Evolutionary conservation across 1,140 invertebrate genomes (phyloP), one percentile per base, ranked within the genome.

Genomic region (Parapsyche elsis): DNA sequence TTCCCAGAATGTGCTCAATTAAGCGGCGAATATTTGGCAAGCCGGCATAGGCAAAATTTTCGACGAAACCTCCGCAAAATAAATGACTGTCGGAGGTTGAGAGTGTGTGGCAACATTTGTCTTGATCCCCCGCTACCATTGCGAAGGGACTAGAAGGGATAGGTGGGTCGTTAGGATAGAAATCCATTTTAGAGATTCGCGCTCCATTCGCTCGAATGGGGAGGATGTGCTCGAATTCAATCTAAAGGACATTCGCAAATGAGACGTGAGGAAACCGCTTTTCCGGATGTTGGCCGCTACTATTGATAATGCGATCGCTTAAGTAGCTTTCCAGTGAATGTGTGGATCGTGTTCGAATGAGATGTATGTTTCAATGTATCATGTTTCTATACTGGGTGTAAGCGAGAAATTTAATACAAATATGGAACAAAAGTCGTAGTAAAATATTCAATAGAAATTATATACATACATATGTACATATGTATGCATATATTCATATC

Each of bases 1-100:
- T 67, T 67, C 64, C 64, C 5, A 67, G 64, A 14, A 67, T 23
- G 24, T 23, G 64, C 64, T 67, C 64, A 67, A 67, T 67, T 67
- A 67, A 67, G 49, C 4, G 16, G 49, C 16, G 49, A 53, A 53
- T 16, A 53, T 53, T 53, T 53, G 49, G 16, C 30, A 53, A 16
- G 16, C 49, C 49, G 10, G 16, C 49, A 38, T 38, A 16, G 49
- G 16, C 49, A 53, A 53, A 53, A 53, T 53, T 53, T 10, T 53
- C 12, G 10, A 53, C 16, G 49, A 16, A 53, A 12, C 49, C 10
- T 12, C 16, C 10, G 16, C 49, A 1, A 53, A 53, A 53, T 53
- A 53, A 53, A 53, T 53, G 49, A 53, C 10, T 53, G 16, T 16
- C 49, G 12, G 49, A 14, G 49, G 10, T 12, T 16, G 49, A 10